Evolutionary conservation across 2,113 vertebrate species (phyloP), one percentile per base, ranked within the genome.

Genomic region (Prolemur simus): DNA sequence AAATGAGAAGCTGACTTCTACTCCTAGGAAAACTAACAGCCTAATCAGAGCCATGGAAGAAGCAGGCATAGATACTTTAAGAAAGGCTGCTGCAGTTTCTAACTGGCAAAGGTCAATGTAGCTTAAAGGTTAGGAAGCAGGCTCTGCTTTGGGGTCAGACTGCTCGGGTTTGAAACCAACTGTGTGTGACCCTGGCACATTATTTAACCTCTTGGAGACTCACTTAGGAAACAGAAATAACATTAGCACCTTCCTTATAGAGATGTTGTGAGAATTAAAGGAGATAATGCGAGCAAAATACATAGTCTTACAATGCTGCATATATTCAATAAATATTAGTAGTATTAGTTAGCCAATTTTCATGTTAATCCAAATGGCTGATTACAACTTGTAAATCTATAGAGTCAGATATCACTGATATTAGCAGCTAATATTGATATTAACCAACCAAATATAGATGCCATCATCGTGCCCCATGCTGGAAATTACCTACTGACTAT

Each of bases 1-100:
- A 96, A 96, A 96, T 32, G 63, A 76, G 87, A 96, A 64, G 37
- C 17, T 74, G 37, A 96, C 45, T 85, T 93, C 58, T 54, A 87
- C 45, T 29, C 39, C 60, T 64, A 47, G 47, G 49, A 89, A 94
- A 87, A 89, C 15, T 17, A 89, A 17, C 56, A 52, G 1, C 34
- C 42, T 95, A 64, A 84, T 64, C 23, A 94, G 56, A 93, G 25
- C 9, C 27, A n/a, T 15, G 58, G 60, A 34, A 63, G 52, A 85
- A 7, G 32, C 25, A 87, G 42, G 54, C 20, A 63, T 21, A 58
- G 25, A 66, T 93, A 81, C 29, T 78, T 78, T 56, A 91, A 63
- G 60, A 88, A 76, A 25, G 60, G 8, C 2, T 54, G 54, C 10
- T 68, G 34, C 4, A 17, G 64, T 88, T 87, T 95, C 45, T 82